Conservation (phyloP, 2,113 vertebrate species). For the Python bivittatus region DNA sequence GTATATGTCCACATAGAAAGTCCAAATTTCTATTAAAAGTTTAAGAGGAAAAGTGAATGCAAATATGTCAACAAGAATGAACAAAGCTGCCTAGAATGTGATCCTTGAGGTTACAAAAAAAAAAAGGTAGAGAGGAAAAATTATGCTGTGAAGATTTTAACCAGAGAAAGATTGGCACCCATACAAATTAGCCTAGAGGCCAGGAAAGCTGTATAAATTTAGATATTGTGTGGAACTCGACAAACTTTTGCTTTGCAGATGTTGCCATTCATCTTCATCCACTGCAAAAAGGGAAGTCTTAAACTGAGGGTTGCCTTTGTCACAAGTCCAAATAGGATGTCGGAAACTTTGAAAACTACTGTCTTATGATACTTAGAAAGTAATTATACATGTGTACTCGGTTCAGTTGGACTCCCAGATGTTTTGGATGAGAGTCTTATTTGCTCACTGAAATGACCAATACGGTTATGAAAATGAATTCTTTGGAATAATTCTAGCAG, state of each 20-base stretch:
- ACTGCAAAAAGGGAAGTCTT: neutral
- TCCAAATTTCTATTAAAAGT: neutral
- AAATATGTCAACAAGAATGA: neutral
- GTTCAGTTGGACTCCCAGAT: neutral
- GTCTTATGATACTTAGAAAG: neutral
- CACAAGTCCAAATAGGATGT: neutral
- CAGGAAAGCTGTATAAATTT: neutral
- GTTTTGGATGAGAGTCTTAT: neutral
- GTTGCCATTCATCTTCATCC: neutral
- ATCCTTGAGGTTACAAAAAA: neutral
- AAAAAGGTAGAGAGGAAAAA: neutral
- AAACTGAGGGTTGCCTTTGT: neutral
- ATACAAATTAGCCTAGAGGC: neutral
- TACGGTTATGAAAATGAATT: neutral
- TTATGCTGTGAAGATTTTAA: constrained; percentile 5
- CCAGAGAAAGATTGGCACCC: neutral
- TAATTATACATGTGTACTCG: neutral
- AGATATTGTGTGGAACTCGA: constrained; percentile 5
- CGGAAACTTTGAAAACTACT: neutral
- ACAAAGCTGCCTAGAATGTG: neutral
- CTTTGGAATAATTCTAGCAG: neutral
- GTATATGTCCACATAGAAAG: neutral
- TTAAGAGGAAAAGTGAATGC: neutral
- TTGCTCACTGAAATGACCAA: neutral
- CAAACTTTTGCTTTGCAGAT: neutral